phyloP scores from a whole-genome alignment of 2,797 vertebrate genomes.

The Betta splendens region DNA sequence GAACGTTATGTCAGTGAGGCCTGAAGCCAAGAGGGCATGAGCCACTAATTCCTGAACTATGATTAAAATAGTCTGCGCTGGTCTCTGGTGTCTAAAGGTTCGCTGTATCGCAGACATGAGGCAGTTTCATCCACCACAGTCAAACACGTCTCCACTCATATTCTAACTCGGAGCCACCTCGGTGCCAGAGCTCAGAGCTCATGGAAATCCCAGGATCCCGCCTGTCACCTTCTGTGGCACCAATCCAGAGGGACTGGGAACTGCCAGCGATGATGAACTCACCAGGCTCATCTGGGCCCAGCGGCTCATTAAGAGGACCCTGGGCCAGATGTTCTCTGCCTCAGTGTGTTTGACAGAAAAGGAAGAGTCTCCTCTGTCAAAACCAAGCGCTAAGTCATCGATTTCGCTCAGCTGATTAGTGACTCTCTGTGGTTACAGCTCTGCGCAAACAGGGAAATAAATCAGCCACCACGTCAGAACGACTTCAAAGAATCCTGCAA shows the following conservation, averaged over 20 bases:
- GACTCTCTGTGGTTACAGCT: constrained; percentile 31
- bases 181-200: constrained; percentile 29
- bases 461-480: constrained; percentile 13
- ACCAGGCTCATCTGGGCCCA: constrained; percentile 47
- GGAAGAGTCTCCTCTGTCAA: constrained; percentile 26
- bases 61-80: no score
- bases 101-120: no score
- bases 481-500: constrained; percentile 25
- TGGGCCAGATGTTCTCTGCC: constrained; percentile 9
- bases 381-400: constrained; percentile 17
- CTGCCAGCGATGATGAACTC: constrained; percentile 52
- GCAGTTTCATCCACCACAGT: no score
- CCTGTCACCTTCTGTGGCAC: constrained; percentile 22
- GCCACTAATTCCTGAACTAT: no score
- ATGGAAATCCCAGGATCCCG: constrained; percentile 29
- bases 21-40: constrained; percentile 29
- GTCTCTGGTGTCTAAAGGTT: no score
- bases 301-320: constrained; percentile 52
- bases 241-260: constrained; percentile 38
- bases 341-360: constrained; percentile 34
- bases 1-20: constrained; percentile 51
- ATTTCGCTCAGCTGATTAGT: constrained; percentile 40
- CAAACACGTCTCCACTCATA: neutral
- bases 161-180: constrained; percentile 18
- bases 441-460: constrained; percentile 7